phyloP scores from a whole-genome alignment of 2,797 vertebrate genomes.

The Hoplostethus mediterraneus region DNA sequence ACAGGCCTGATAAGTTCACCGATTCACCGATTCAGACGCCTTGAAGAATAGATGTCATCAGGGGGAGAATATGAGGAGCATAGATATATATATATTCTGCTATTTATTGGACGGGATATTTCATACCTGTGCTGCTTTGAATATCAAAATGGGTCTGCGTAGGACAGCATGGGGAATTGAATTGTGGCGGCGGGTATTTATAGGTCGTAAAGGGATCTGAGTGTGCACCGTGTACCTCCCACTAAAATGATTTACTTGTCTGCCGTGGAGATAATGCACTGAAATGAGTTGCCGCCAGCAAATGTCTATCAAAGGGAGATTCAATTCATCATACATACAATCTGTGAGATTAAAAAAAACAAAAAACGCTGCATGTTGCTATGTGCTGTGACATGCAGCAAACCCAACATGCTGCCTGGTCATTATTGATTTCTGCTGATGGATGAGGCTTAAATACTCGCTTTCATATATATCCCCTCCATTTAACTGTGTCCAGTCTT shows the following conservation, averaged over 20 bases:
- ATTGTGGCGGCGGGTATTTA: neutral
- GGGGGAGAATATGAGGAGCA: constrained; percentile 6
- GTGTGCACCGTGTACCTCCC: too few species aligned
- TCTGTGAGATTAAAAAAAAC: neutral
- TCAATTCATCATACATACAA: neutral
- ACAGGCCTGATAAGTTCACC: constrained; percentile 8
- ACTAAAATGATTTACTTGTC: constrained; percentile 13
- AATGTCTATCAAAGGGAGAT: constrained; percentile 28
- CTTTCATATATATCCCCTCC: constrained; percentile 7
- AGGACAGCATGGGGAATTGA: neutral
- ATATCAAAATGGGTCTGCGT: neutral
- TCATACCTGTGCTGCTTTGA: neutral
- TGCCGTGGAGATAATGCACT: constrained; percentile 16
- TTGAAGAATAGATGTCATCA: constrained; percentile 31
- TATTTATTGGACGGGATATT: neutral
- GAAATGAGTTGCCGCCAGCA: neutral
- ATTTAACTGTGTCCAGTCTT: neutral
- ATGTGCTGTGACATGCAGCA: neutral
- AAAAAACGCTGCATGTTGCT: neutral
- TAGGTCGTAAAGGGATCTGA: too few species aligned
- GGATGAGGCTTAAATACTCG: neutral
- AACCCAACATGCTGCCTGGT: neutral
- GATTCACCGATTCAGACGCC: constrained; percentile 31
- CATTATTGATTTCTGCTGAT: constrained; percentile 5
- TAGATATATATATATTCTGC: constrained; percentile 5